Evolutionary conservation across 2,888 invertebrate species (phyloP), one percentile per base, ranked within the genome.

Genomic region (Harpagoxenus sublaevis): DNA sequence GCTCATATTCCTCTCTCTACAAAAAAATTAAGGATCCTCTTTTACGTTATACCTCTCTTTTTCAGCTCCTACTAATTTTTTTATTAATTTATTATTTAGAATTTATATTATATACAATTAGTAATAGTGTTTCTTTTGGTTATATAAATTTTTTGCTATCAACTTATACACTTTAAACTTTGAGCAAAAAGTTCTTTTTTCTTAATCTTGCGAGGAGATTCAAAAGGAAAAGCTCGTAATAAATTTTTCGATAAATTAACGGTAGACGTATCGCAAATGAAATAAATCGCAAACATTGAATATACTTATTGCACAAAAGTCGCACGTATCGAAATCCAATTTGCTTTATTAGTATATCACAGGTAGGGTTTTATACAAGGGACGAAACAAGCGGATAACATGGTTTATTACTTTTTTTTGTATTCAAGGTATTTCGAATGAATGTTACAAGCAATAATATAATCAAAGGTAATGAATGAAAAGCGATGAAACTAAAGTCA

Each of bases 401-500:
- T 92, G 92, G 87, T 93, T 93, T 92, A 92, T 93, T 92, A 90
- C 28, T 78, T 68, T 88, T 91, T 91, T 92, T 91, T 92, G 88
- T 93, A 93, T 92, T 93, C 92, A 93, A 93, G 93, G 90, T 93
- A 92, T 92, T 89, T 89, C 91, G 92, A 92, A 92, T 92, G 86
- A 91, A 91, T 92, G 91, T 91, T 92, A 92, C 92, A 92, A 92
- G 92, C 92, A 92, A 93, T 92, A 90, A 91, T 93, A 93, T 92
- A 92, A 92, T 92, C 88, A 90, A 92, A 91, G 87, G 79, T 92
- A 92, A 91, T 90, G 89, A 92, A 93, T 93, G 91, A 91, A 92
- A 93, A 93, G 92, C 92, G 93, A 93, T 90, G 91, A 89, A 91
- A 93, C 89, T 92, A 89, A 93, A 92, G 86, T 91, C 92, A 92